phyloP scores from a whole-genome alignment of 2,113 vertebrate genomes.

The Zosterops hypoxanthus region DNA sequence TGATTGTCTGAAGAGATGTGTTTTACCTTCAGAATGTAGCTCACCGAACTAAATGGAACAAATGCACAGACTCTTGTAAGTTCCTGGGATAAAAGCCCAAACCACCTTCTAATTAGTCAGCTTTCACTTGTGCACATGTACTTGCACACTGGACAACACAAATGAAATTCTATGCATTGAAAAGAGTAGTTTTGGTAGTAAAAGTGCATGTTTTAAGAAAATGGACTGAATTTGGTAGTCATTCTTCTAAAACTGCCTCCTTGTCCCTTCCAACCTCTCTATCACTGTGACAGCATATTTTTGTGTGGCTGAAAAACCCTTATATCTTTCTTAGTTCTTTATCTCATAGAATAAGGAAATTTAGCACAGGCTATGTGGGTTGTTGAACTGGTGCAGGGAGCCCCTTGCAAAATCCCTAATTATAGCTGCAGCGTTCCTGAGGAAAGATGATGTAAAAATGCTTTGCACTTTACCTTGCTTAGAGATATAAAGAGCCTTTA shows the following conservation, averaged over 20 bases:
- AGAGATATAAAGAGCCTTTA: background rate
- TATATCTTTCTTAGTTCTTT: background rate
- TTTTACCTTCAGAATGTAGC: constrained; percentile 14
- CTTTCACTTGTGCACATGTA: rapidly evolving
- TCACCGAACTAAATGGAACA: background rate
- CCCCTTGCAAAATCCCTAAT: background rate
- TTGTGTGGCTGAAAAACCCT: background rate
- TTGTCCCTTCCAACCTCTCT: background rate
- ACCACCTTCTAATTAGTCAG: background rate
- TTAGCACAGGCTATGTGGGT: background rate
- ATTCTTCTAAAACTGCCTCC: background rate
- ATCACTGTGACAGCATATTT: background rate
- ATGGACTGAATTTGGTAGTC: background rate
- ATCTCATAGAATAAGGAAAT: background rate
- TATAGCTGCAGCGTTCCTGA: background rate
- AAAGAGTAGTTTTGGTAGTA: background rate
- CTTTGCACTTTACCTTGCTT: background rate
- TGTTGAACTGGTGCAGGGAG: background rate
- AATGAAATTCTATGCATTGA: background rate
- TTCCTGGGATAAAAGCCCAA: background rate
- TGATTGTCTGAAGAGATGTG: background rate
- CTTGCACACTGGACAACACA: background rate
- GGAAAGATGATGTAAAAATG: background rate
- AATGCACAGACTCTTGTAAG: background rate
- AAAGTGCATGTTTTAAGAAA: background rate